These are phyloP conservation scores for Aptenodytes patagonicus DNA, from an alignment of 2,113 vertebrate species.

Conservation along the genomic window DNA sequence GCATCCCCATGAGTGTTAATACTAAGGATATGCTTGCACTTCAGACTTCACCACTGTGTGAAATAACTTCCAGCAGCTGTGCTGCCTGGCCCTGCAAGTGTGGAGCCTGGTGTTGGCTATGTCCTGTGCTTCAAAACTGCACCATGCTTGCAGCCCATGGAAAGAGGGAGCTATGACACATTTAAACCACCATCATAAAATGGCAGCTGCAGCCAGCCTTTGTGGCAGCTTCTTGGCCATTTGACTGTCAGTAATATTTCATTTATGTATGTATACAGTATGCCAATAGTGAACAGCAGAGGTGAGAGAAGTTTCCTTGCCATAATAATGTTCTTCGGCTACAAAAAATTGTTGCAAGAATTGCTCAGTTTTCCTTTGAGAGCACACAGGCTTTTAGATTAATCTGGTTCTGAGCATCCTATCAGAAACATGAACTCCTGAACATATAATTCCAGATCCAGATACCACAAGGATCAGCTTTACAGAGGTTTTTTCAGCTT, in stretches of 20 bases:
- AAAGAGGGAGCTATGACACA: background rate
- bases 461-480: background rate
- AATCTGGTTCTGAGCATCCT: background rate
- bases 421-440: background rate
- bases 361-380: background rate
- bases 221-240: background rate
- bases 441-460: background rate
- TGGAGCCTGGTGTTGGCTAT: fast-evolving
- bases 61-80: background rate
- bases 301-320: background rate
- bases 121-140: too few species aligned
- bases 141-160: background rate
- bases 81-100: too few species aligned
- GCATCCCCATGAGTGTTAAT: background rate
- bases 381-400: background rate
- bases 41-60: background rate
- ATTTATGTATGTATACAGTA: too few species aligned
- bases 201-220: background rate
- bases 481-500: background rate
- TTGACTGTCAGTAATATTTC: background rate
- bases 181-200: background rate
- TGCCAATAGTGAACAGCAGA: background rate
- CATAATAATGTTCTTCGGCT: background rate
- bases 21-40: too few species aligned
- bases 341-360: background rate